phyloP scores from a whole-genome alignment of 2,113 vertebrate species.

The Stigmatopora nigra region DNA sequence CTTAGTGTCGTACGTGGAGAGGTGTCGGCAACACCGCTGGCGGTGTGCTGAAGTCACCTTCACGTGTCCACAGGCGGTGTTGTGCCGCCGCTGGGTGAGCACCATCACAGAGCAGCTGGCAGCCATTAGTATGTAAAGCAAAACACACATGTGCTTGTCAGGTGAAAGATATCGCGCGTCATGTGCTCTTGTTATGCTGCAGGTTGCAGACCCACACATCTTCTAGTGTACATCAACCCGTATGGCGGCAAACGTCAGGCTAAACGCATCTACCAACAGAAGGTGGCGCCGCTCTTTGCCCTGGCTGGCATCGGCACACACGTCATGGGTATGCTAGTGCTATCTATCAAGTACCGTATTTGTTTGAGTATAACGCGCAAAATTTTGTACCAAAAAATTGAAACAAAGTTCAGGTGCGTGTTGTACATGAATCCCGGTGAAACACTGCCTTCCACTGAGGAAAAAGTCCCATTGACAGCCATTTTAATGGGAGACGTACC shows the following conservation, averaged over 20 bases:
- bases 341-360: too few species aligned
- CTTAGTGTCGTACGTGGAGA: constrained; percentile 82
- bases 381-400: too few species aligned
- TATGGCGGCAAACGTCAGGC: constrained; percentile 82
- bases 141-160: neutral
- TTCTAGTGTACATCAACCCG: constrained; percentile 95
- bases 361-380: too few species aligned
- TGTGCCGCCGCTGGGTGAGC: constrained; percentile 81
- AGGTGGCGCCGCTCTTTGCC: constrained; percentile 84
- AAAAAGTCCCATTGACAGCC: too few species aligned
- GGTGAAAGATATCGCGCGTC: neutral
- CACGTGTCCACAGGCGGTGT: constrained; percentile 71
- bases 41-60: constrained; percentile 80
- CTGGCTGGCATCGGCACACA: constrained; percentile 79
- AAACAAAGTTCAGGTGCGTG: too few species aligned
- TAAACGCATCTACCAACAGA: constrained; percentile 82
- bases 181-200: constrained; percentile 10
- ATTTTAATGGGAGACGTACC: too few species aligned
- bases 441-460: too few species aligned
- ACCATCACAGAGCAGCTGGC: constrained; percentile 77
- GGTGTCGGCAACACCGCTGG: constrained; percentile 80
- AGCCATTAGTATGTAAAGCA: constrained; percentile 74
- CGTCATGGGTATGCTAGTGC: constrained; percentile 74
- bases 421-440: too few species aligned
- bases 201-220: constrained; percentile 81